These are phyloP conservation scores for Tridacna gigas DNA, from an alignment of 2,888 invertebrate genomes.

Conservation along the genomic window DNA sequence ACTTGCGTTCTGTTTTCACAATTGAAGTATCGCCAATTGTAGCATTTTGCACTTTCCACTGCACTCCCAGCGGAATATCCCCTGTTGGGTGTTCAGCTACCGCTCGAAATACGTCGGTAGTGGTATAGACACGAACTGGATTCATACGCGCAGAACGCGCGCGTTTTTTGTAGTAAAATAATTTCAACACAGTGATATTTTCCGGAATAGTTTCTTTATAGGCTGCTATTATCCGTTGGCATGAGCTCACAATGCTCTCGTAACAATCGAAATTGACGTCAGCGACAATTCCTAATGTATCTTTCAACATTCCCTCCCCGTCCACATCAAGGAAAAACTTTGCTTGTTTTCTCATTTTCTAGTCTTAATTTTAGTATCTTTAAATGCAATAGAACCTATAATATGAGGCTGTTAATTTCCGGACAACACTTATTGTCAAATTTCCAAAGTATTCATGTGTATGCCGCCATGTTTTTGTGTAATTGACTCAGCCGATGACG, in stretches of 20 bases:
- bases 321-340: conserved; percentile 59
- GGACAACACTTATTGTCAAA: background rate
- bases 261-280: conserved; percentile 62
- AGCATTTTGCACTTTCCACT: conserved; percentile 30
- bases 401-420: background rate
- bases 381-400: too few species aligned
- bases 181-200: conserved; percentile 21
- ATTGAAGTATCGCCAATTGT: background rate
- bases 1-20: background rate
- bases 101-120: conserved; percentile 61
- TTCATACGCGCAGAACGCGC: conserved; percentile 58
- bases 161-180: conserved; percentile 64
- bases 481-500: conserved; percentile 58
- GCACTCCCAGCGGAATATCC: conserved; percentile 58
- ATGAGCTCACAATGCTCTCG: conserved; percentile 63
- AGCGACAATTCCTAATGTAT: conserved; percentile 54
- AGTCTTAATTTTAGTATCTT: background rate
- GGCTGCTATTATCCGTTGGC: conserved; percentile 38
- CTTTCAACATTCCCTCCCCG: conserved; percentile 52
- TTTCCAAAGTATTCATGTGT: background rate
- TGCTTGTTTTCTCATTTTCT: conserved; percentile 42
- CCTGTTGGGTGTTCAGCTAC: conserved; percentile 63
- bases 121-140: conserved; percentile 46
- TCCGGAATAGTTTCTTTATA: conserved; percentile 34
- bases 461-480: conserved; percentile 54